phyloP scores from a whole-genome alignment of 1,140 invertebrate species.

The Campoletis sonorensis region DNA sequence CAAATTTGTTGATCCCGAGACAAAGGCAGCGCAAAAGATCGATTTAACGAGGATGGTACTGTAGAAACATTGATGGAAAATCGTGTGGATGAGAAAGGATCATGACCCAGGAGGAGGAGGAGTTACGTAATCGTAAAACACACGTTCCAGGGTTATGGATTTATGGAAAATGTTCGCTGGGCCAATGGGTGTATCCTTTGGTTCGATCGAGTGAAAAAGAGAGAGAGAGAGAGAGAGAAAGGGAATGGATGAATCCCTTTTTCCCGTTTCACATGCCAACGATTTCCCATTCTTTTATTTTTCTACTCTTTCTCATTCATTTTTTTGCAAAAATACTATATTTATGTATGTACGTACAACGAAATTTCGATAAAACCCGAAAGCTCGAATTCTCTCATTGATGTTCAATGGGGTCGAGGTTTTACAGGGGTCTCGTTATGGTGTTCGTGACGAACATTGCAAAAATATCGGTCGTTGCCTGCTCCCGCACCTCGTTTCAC shows the following conservation, averaged over 20 bases:
- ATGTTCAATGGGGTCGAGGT: not conserved
- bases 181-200: conserved; percentile 15
- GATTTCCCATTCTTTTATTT: not conserved
- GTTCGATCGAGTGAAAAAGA: too few relatives aligned
- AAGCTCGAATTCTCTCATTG: not conserved
- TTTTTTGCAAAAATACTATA: not conserved
- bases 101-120: not conserved
- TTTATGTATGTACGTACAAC: not conserved
- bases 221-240: not conserved
- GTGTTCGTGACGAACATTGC: not conserved
- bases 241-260: not conserved
- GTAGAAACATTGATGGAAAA: not conserved
- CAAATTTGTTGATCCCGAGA: not conserved
- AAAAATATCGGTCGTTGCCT: not conserved
- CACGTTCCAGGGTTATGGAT: conserved; percentile 46
- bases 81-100: not conserved
- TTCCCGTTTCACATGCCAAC: conserved; percentile 2
- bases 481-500: not conserved
- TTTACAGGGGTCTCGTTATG: not conserved
- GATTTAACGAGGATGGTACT: not conserved
- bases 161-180: conserved; percentile 44
- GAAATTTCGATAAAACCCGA: not conserved
- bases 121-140: conserved; percentile 45
- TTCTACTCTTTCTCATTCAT: conserved; percentile 1
- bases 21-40: not conserved